Conservation (phyloP, 2,888 invertebrate species). For the Lamproptera curius region DNA sequence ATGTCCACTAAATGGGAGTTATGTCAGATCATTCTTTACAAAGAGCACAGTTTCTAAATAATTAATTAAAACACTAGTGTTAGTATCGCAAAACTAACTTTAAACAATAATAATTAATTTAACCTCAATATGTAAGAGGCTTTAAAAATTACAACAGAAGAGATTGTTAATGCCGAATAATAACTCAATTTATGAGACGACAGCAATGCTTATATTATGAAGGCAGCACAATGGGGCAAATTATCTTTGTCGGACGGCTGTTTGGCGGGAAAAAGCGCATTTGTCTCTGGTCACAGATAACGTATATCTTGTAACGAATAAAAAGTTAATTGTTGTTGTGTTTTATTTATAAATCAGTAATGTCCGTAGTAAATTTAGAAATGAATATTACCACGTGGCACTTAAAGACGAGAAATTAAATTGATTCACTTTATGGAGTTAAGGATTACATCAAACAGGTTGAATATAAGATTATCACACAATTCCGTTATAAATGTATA, state of each 20-base stretch:
- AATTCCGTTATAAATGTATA: not conserved
- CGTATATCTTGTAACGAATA: slow-evolving; percentile 3
- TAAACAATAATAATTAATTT: not conserved
- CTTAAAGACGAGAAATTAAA: not conserved
- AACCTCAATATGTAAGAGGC: not conserved
- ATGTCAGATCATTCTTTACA: not conserved
- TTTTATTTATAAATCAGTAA: not conserved
- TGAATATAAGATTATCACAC: not conserved
- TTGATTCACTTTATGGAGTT: not conserved
- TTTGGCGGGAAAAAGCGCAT: slow-evolving; percentile 12
- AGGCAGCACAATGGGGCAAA: slow-evolving; percentile 15
- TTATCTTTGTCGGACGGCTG: slow-evolving; percentile 13
- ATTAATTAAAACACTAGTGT: not conserved
- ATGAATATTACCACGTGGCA: not conserved
- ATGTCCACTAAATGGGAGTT: not conserved
- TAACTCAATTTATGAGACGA: slow-evolving; percentile 12
- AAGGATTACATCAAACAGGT: not conserved
- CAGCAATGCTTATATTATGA: slow-evolving; percentile 15
- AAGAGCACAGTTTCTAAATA: not conserved
- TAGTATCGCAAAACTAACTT: not conserved
- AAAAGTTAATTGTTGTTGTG: not conserved
- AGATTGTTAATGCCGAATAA: slow-evolving; percentile 2
- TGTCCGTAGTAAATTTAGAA: not conserved
- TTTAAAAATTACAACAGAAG: not conserved
- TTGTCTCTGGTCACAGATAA: slow-evolving; percentile 18